Percentiles rank a stretch among this genome's conserved stretches.
Evolutionary conservation across 2,888 invertebrate genomes (phyloP).

Genomic region (Smittia sp.): DNA sequence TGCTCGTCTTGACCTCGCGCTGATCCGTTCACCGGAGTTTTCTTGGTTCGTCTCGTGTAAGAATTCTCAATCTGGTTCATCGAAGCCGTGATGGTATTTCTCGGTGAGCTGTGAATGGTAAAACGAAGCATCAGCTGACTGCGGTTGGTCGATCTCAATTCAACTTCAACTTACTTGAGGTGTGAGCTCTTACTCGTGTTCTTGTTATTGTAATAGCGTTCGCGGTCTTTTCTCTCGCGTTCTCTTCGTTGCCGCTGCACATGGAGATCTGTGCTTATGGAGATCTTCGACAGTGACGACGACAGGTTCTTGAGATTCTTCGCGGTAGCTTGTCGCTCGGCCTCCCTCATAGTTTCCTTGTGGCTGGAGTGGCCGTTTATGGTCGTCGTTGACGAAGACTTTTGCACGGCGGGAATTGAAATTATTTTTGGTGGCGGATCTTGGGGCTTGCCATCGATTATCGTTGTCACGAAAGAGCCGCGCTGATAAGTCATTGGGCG

Average conservation of each 20-base stretch:
- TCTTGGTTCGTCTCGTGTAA: conserved; percentile 9
- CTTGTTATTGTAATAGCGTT: conserved; percentile 44
- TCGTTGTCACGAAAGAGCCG: conserved; percentile 74
- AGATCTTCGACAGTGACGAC: conserved; percentile 52
- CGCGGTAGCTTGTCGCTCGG: background rate
- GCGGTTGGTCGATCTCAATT: conserved; percentile 37
- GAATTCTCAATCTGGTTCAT: conserved; percentile 32
- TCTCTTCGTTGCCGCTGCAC: conserved; percentile 46
- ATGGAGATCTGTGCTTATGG: conserved; percentile 52
- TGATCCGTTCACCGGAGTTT: conserved; percentile 43
- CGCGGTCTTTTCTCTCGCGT: conserved; percentile 46
- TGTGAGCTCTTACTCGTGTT: conserved; percentile 45
- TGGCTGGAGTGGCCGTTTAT: background rate
- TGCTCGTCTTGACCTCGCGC: conserved; percentile 54
- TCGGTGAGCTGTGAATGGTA: background rate
- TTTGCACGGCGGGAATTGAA: conserved; percentile 3
- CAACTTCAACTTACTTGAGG: conserved; percentile 4
- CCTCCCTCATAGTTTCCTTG: too few species aligned
- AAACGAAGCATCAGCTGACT: conserved; percentile 44
- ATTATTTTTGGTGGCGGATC: conserved; percentile 42
- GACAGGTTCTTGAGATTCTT: conserved; percentile 43
- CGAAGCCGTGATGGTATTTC: conserved; percentile 1
- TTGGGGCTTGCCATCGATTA: conserved; percentile 59
- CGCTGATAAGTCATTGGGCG: conserved; percentile 71
- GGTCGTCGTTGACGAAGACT: conserved; percentile 26